Base-by-base conservation (phyloP, 1,140 invertebrate species). In the Ericerus pela region DNA sequence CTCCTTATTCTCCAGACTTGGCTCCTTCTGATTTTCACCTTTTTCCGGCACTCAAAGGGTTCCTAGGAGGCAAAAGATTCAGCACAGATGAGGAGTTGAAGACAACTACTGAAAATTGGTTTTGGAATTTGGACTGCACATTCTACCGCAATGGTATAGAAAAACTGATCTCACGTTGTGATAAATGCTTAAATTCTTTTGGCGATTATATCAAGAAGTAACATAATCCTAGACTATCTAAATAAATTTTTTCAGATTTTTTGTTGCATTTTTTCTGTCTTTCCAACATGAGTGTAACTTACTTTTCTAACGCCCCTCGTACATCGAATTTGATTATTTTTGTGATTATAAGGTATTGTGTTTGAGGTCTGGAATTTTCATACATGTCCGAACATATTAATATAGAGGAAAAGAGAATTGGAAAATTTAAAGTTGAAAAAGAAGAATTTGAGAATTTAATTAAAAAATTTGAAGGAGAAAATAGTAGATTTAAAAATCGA, bases 1-100 rank as follows among this genome's bases (percentile, higher is more conserved):
- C 59, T 20, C 37, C 59, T 10, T 57, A 60, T 41, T 59, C 2
- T 14, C 53, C 54, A 12, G 26, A 60, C 51, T 31, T 58, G 2
- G 51, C 24, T 2, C 54, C 60, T 30, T 60, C 54, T 1, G 61
- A 65, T 43, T 67, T 56, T 57, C 27, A 61, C 54, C 27, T 65
- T 28, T 63, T 65, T 28, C 54, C 56, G 8, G 60, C 54, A 47
- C 54, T 64, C 29, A 57, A 59, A 57, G 26, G 58, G 43, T 41
- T 24, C 53, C 51, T 66, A 30, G 38, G 31, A 38, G 60, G 58
- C 54, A 55, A 56, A 36, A 43, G 52, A 26, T 59, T 55, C 31
- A 10, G 8, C 28, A 57, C 12, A 8, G 41, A 56, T n/a, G 51
- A 43, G 37, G 53, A 55, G 18, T 33, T 58, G 22, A 47, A 55